Base-by-base conservation (phyloP, 2,113 vertebrate species). In the Sander vitreus region DNA sequence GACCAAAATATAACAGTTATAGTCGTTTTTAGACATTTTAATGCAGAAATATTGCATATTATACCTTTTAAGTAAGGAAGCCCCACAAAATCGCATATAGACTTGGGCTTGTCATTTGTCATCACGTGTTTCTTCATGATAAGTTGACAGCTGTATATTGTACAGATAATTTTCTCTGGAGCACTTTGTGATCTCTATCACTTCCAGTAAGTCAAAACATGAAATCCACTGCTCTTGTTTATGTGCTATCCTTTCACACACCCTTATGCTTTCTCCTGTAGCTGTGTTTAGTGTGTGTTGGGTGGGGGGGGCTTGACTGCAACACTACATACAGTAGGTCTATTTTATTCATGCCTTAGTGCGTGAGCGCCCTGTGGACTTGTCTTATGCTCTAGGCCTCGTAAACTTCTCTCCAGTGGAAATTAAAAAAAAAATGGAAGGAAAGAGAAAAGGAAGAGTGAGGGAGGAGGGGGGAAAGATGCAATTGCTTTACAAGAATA, bases 341-440 rank as follows among this genome's bases (percentile, higher is more conserved):
- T 50, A 9, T 71, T 90, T 60, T 73, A 80, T 77, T 87, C 75
- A 51, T 84, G 76, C 70, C 70, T 76, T 23, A 25, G 63, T 67
- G 57, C 63, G 33, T 3, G 30, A 76, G 59, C 6, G 67, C 77
- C 77, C 72, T 63, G 71, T 88, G 81, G 57, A 33, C 73, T 73
- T 19, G 54, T 83, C 84, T 82, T 65, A 66, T 64, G 50, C 69
- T 74, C 82, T 5, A 33, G 78, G 73, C 58, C 70, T 83, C 53
- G 39, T 88, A 80, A 91, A 84, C 5, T 47, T 80, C 60, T 84
- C 81, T 84, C 85, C 21, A 15, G 80, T 81, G 72, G 73, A 87
- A 53, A 59, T 58, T 87, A 65, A 80, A 80, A 68, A 76, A 68
- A 69, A 78, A 72, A 78, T 65, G 15, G 58, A 73, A 62, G n/a